Evolutionary conservation across 1,140 invertebrate genomes (phyloP), one percentile per base, ranked within the genome.

Genomic region (Eumaeus atala): DNA sequence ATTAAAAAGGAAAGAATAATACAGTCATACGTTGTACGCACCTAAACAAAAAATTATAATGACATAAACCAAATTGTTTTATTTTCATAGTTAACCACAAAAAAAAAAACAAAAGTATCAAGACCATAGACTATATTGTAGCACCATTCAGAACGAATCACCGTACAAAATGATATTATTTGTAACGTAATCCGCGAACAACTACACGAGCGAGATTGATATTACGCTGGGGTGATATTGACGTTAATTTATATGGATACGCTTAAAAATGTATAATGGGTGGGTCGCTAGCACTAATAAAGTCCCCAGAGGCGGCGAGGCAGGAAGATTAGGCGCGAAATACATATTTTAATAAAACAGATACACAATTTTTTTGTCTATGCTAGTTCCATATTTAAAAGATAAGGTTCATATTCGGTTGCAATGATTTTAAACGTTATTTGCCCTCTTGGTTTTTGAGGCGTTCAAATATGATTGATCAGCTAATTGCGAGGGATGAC

Each of bases 91-190:
- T 18, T 18, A 47, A 16, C 42, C 1, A 3, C 8, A 56, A 9
- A 21, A 49, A 47, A 42, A 42, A 36, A 3, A 17, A n/a, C n/a
- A 47, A 34, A 61, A 57, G 36, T 51, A 44, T 56, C 53, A 61
- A 58, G 49, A 56, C 28, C 33, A 35, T 21, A 11, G 1, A 35
- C 54, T 44, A n/a, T 6, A 36, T 59, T 60, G 73, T 74, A 64
- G 59, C 78, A 83, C 83, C 76, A 82, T 84, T 84, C 79, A 79
- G 62, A 81, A 77, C 77, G 83, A 87, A 84, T 87, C 77, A 77
- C 74, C 81, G 83, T 87, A 81, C 74, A 77, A 82, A 87, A 84
- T 87, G 77, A 84, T 87, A 84, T 86, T 86, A 86, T 86, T 87
- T 81, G 82, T 80, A 80, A 84, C 83, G 62, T 82, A 84, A 86